Percentiles rank a stretch among this genome's conserved stretches.
These are phyloP conservation scores for Metacarcinus magister DNA, from an alignment of 2,888 invertebrate genomes.

Conservation along the genomic window DNA sequence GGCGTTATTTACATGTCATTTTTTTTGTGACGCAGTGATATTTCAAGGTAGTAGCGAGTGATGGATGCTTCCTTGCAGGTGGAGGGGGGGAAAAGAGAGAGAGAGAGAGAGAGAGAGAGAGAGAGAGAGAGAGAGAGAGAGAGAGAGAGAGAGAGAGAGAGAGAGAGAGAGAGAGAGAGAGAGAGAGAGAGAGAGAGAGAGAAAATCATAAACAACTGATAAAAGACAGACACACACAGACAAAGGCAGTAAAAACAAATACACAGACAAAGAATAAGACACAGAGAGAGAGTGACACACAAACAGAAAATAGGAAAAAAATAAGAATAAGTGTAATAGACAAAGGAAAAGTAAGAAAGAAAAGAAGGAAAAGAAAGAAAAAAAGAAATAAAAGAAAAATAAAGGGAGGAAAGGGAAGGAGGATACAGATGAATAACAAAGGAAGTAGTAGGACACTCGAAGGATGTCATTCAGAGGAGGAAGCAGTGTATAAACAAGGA, in stretches of 20 bases:
- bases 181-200: neutral
- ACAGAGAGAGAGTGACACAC: neutral
- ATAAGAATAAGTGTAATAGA: too few species aligned
- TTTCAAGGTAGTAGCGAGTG: neutral
- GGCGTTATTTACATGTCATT: neutral
- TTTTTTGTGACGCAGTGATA: neutral
- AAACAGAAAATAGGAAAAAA: neutral
- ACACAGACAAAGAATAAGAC: slow-evolving; percentile 1
- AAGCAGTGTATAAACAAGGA: too few species aligned
- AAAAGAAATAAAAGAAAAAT: too few species aligned
- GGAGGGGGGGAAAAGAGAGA: neutral
- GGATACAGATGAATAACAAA: too few species aligned
- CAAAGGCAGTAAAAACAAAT: neutral
- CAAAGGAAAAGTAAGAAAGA: too few species aligned
- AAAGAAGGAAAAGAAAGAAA: too few species aligned
- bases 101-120: too few species aligned
- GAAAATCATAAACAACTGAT: neutral
- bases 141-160: slow-evolving; percentile 36
- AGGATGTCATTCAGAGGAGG: too few species aligned
- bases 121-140: neutral
- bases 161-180: slow-evolving; percentile 44
- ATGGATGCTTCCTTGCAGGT: slow-evolving; percentile 10
- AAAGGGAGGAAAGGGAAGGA: too few species aligned
- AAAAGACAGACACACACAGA: neutral
- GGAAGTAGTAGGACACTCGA: too few species aligned